These are phyloP conservation scores for Rhagonycha lutea DNA, from an alignment of 2,888 invertebrate species.

Conservation along the genomic window DNA sequence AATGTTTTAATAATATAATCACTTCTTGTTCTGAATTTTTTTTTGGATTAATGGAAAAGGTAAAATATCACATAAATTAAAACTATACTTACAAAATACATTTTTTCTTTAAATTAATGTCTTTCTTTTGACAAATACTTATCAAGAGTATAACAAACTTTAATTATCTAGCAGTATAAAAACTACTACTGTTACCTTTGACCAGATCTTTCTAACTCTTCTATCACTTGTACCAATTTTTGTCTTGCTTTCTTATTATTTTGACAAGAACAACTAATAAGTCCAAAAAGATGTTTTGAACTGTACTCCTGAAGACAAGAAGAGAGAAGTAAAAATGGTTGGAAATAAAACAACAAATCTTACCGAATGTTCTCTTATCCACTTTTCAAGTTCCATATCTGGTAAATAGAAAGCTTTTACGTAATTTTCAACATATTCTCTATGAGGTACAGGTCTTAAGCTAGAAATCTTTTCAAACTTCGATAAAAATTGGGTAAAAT, in stretches of 20 bases:
- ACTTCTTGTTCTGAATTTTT: background rate
- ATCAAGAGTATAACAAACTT: background rate
- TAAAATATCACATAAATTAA: constrained; percentile 3
- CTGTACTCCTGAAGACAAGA: constrained; percentile 76
- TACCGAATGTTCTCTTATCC: constrained; percentile 82
- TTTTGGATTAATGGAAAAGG: background rate
- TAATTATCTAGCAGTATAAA: background rate
- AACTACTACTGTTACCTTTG: constrained; percentile 25
- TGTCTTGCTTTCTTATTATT: constrained; percentile 87
- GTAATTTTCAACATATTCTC: constrained; percentile 90
- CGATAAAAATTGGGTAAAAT: constrained; percentile 91
- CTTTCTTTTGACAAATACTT: background rate
- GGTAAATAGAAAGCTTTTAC: constrained; percentile 97
- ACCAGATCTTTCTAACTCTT: constrained; percentile 55
- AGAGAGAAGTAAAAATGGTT: background rate
- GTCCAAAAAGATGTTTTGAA: constrained; percentile 79
- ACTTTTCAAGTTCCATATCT: constrained; percentile 83
- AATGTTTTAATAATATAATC: background rate
- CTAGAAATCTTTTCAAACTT: constrained; percentile 87
- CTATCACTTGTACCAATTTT: constrained; percentile 73
- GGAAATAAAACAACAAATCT: constrained; percentile 24
- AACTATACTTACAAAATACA: background rate
- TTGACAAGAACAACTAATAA: constrained; percentile 85
- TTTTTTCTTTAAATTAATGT: background rate
- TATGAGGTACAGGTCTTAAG: constrained; percentile 82